Conservation (phyloP, 2,797 vertebrate genomes). For the Schizopygopsis pylzovi region DNA sequence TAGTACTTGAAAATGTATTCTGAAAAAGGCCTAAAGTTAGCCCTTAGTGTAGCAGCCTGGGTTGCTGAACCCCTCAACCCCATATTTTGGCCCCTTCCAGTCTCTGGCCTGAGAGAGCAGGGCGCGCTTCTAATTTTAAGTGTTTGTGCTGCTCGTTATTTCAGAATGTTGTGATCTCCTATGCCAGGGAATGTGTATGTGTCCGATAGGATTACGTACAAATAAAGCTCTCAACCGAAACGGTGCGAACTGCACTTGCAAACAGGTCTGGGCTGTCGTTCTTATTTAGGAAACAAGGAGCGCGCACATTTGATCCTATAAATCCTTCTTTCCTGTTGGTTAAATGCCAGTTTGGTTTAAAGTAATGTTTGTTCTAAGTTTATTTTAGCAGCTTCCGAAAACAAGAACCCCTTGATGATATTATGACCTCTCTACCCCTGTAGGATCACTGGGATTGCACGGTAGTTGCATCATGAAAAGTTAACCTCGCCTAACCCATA, state of each 20-base stretch:
- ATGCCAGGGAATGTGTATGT: constrained; percentile 49
- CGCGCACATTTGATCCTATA: constrained; percentile 13
- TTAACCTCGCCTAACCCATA: constrained; percentile 30
- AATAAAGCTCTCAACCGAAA: constrained; percentile 43
- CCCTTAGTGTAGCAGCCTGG: background rate
- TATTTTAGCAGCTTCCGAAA: constrained; percentile 23
- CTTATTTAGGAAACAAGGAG: constrained; percentile 32
- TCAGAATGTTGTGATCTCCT: constrained; percentile 58
- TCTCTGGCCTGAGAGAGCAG: constrained; percentile 8
- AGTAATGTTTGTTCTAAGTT: constrained; percentile 26
- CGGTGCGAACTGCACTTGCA: background rate
- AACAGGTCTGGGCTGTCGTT: constrained; percentile 41
- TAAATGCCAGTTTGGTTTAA: constrained; percentile 21
- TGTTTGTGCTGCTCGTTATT: constrained; percentile 44
- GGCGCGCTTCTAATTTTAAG: constrained; percentile 58
- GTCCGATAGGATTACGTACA: constrained; percentile 45
- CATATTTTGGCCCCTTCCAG: constrained; percentile 12
- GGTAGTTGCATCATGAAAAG: constrained; percentile 48
- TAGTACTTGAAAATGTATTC: background rate
- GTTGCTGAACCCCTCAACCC: constrained; percentile 15
- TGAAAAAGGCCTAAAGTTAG: background rate
- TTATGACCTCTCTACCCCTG: constrained; percentile 8
- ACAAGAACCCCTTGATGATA: constrained; percentile 28
- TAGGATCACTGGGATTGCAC: constrained; percentile 34
- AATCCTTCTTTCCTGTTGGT: constrained; percentile 35